Percentiles rank a stretch among this genome's conserved stretches.
These are phyloP conservation scores for Psephotus haematonotus DNA, from an alignment of 2,113 vertebrate species.

Conservation along the genomic window DNA sequence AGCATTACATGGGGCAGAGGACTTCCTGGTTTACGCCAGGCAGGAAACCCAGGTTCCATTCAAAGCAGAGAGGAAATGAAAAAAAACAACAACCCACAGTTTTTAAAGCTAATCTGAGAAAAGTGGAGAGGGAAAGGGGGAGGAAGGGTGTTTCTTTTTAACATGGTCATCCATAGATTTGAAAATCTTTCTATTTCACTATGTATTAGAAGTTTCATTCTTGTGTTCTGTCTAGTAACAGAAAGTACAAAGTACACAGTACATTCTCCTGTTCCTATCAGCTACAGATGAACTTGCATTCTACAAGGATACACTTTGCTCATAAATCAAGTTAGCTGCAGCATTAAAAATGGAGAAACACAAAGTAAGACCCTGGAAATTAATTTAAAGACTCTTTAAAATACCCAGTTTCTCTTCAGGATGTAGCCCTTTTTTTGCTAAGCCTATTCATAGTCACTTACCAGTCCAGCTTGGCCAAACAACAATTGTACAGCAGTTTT, in stretches of 20 bases:
- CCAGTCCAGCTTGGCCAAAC: constrained; percentile 97
- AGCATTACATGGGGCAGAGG: neutral
- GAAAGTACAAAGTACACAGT: neutral
- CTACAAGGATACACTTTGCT: neutral
- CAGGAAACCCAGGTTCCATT: neutral
- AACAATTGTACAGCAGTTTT: constrained; percentile 97
- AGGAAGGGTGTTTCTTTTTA: neutral
- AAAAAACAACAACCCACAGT: neutral
- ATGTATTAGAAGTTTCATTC: neutral
- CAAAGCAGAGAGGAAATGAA: neutral
- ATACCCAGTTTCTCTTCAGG: neutral
- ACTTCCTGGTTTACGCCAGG: neutral
- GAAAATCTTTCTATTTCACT: neutral
- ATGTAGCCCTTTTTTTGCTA: neutral
- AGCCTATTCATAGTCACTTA: constrained; percentile 70
- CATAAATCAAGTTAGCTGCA: neutral
- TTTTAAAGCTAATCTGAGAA: neutral
- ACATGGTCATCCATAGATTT: neutral
- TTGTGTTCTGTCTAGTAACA: neutral
- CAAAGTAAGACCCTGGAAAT: neutral
- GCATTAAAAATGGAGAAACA: neutral
- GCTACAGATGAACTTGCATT: neutral
- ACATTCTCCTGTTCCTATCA: neutral
- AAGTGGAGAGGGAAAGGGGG: neutral
- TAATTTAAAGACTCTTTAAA: neutral